A percentile compares a stretch with the other conserved stretches of the same genome.
These are phyloP conservation scores for Dasypus novemcinctus DNA, from an alignment of 2,113 vertebrate genomes.

Conservation along the genomic window DNA sequence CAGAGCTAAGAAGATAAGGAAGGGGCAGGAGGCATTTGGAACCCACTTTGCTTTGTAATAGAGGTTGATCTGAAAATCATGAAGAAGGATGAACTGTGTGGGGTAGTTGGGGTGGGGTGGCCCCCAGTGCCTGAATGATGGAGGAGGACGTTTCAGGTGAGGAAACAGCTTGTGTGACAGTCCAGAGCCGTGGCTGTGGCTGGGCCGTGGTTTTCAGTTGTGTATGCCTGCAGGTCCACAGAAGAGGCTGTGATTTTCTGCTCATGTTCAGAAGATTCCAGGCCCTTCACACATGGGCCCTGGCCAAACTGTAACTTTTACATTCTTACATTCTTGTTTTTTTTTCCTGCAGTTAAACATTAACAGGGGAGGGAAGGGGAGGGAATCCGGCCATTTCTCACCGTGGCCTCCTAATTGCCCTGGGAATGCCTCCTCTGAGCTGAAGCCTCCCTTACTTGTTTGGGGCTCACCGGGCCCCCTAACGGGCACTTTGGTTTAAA, in stretches of 20 bases:
- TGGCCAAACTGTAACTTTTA: not conserved
- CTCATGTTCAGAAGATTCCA: not conserved
- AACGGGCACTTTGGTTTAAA: not conserved
- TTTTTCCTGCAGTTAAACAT: not conserved
- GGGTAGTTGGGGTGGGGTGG: not conserved
- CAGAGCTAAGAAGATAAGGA: not conserved
- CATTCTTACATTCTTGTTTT: not conserved
- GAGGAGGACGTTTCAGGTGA: not conserved
- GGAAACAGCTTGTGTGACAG: not conserved
- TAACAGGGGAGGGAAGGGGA: not conserved
- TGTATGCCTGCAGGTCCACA: not conserved
- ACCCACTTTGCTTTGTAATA: not conserved
- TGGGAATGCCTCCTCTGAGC: not conserved
- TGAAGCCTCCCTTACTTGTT: not conserved
- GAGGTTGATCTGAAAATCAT: not conserved
- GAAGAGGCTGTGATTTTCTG: not conserved
- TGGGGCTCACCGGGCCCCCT: not conserved
- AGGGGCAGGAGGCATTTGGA: not conserved
- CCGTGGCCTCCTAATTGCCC: not conserved
- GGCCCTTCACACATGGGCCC: not conserved
- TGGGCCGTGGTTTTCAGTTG: too few relatives aligned
- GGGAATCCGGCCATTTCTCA: not conserved
- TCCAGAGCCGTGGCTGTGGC: not conserved
- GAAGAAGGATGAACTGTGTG: not conserved
- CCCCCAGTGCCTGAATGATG: not conserved